Conservation (phyloP, 2,113 vertebrate genomes). For the Myocastor coypus region DNA sequence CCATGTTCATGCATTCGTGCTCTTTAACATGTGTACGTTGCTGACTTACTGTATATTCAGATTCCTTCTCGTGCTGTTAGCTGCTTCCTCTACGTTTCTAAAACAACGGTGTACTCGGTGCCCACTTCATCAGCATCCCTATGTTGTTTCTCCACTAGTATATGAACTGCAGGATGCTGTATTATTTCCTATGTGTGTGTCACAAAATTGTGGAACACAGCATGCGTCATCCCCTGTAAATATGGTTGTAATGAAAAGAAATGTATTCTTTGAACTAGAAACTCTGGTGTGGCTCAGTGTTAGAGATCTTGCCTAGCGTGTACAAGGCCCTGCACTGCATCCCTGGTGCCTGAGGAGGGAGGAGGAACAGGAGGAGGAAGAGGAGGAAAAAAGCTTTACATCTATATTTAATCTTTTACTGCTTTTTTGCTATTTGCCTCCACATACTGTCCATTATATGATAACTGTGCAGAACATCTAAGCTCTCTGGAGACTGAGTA, state of each 20-base stretch:
- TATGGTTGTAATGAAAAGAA: neutral
- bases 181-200: neutral
- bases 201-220: neutral
- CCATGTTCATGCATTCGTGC: neutral
- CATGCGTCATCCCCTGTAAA: neutral
- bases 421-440: neutral
- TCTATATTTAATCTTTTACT: neutral
- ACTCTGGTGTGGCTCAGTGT: neutral
- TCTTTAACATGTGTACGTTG: neutral
- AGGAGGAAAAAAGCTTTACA: neutral
- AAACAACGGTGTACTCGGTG: neutral
- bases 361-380: rapidly evolving
- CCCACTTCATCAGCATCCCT: neutral
- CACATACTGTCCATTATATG: neutral
- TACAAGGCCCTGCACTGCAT: neutral
- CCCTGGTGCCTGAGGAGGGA: too few relatives aligned
- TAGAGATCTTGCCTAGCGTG: neutral
- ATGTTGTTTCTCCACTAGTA: neutral
- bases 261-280: neutral
- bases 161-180: neutral
- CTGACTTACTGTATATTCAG: neutral
- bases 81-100: neutral
- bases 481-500: neutral
- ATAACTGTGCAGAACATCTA: neutral
- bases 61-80: neutral